Conservation (phyloP, 2,797 vertebrate species). For the Rhynchonycteris naso region DNA sequence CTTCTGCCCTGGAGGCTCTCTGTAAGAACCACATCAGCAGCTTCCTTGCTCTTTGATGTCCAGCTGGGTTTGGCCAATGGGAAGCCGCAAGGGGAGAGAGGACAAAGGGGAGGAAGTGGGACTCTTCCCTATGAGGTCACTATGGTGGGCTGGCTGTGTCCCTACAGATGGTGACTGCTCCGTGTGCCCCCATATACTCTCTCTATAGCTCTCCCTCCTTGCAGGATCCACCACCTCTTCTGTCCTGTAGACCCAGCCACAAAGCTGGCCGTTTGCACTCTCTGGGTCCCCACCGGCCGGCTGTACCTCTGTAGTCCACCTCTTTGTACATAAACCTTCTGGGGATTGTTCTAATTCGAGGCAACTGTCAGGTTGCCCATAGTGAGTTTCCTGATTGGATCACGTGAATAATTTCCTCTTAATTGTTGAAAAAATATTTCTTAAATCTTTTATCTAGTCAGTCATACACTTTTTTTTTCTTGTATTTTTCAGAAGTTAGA, state of each 20-base stretch:
- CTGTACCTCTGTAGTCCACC: background rate
- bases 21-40: background rate
- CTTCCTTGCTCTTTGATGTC: background rate
- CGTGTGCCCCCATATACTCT: too few relatives aligned
- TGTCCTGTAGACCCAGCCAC: background rate
- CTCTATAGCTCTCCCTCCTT: background rate
- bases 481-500: too few relatives aligned
- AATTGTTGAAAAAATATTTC: background rate
- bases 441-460: background rate
- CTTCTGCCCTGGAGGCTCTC: too few relatives aligned
- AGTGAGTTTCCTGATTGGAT: background rate
- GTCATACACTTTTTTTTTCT: too few relatives aligned
- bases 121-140: background rate
- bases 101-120: background rate
- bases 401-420: background rate
- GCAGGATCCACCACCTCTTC: background rate
- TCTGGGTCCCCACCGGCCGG: too few relatives aligned
- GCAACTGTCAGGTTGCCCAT: background rate
- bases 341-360: background rate
- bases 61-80: background rate
- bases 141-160: background rate
- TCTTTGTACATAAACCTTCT: background rate
- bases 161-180: too few relatives aligned
- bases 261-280: too few relatives aligned
- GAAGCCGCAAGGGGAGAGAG: background rate